Percentiles rank a stretch among this genome's conserved stretches.
Conservation (phyloP, 2,113 vertebrate species). For the Myiopsitta monachus region DNA sequence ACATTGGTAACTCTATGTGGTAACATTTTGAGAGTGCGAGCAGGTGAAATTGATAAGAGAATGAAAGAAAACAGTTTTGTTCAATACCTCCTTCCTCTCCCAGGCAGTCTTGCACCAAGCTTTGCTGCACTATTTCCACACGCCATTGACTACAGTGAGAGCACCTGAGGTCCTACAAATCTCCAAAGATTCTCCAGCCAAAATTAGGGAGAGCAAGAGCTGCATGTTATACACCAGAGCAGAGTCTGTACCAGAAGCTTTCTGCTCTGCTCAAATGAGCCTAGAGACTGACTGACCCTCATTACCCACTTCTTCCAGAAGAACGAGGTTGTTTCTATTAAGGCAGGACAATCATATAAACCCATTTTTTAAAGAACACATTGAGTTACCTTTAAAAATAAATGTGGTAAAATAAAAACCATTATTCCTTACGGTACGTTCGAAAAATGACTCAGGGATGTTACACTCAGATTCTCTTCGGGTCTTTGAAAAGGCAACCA, state of each 20-base stretch:
- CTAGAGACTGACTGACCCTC: neutral
- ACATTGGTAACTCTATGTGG: neutral
- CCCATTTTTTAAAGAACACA: neutral
- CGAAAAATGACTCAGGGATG: neutral
- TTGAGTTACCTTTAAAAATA: neutral
- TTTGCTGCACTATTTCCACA: neutral
- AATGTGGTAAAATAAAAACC: neutral
- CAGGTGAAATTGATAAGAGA: neutral
- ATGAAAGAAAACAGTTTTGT: neutral
- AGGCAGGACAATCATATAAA: neutral
- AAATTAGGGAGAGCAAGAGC: neutral
- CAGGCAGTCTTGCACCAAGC: neutral
- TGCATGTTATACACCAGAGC: neutral
- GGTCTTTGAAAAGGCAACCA: neutral
- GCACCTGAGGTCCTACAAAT: neutral
- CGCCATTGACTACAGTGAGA: neutral
- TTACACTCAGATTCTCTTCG: neutral
- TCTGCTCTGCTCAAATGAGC: neutral
- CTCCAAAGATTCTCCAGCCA: neutral
- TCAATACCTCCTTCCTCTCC: neutral
- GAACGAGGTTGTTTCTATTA: neutral
- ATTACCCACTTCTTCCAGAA: neutral
- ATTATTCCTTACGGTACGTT: neutral
- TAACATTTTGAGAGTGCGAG: neutral
- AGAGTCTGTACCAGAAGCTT: neutral